Conservation (phyloP, 2,888 invertebrate species). For the Cataglyphis albicans region DNA sequence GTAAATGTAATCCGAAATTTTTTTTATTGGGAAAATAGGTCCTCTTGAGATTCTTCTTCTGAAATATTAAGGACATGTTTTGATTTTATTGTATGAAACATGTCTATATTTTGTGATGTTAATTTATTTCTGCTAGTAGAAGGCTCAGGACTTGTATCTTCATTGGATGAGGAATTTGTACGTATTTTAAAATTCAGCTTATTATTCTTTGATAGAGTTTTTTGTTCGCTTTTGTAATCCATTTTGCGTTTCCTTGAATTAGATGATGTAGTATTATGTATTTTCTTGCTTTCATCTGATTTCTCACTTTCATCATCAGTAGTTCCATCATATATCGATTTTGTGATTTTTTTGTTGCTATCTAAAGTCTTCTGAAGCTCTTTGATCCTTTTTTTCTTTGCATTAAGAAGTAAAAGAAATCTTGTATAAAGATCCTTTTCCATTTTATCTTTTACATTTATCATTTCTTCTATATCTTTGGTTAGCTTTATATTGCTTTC, state of each 20-base stretch:
- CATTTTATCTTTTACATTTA: conserved; percentile 70
- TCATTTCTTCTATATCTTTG: conserved; percentile 63
- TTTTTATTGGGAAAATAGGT: conserved; percentile 33
- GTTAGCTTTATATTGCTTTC: conserved; percentile 58
- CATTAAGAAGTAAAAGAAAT: conserved; percentile 76
- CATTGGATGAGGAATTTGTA: not conserved
- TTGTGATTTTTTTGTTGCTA: conserved; percentile 14
- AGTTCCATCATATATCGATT: conserved; percentile 60
- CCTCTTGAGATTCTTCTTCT: conserved; percentile 40
- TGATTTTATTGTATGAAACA: not conserved
- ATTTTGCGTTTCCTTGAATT: conserved; percentile 14
- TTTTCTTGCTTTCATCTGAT: conserved; percentile 57
- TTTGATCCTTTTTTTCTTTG: conserved; percentile 77
- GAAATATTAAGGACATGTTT: not conserved
- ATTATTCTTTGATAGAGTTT: conserved; percentile 1
- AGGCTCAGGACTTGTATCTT: conserved; percentile 39
- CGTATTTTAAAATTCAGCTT: not conserved
- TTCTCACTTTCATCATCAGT: conserved; percentile 72
- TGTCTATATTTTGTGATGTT: not conserved
- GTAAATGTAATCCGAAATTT: not conserved
- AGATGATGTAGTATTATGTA: not conserved
- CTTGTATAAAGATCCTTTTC: conserved; percentile 75
- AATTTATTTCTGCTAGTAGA: conserved; percentile 49
- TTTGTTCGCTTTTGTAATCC: not conserved
- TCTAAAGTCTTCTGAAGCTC: conserved; percentile 69